Evolutionary conservation across 2,888 invertebrate species (phyloP), one percentile per base, ranked within the genome.

Genomic region (Drosophila quinaria): DNA sequence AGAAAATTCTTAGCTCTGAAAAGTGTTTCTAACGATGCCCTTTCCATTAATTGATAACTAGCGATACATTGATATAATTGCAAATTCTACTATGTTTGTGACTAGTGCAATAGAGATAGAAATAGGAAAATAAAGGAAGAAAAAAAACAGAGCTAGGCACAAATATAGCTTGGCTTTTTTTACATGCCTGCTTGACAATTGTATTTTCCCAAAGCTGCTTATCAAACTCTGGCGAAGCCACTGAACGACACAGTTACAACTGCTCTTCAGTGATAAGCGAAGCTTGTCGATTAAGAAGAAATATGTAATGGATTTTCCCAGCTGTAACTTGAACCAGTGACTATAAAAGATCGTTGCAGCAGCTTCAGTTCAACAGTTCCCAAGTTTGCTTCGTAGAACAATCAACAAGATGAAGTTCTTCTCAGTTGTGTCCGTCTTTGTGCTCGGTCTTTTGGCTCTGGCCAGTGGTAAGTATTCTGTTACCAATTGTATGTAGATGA

Each of bases 331-430:
- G 19, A 11, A 5, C 22, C 3, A 22, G 8, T 22, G 13, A 22
- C 44, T 44, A 44, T 44, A 44, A 13, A 44, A 44, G 44, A 44
- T 22, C 44, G 44, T n/a, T n/a, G 22, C 44, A 13, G 2, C 1
- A 19, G 8, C 35, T 19, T 17, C 33, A 33, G 19, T 19, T 50
- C 13, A 19, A 50, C 29, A 47, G 31, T 15, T 35, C 13, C 11
- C 33, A 13, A 15, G 11, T 11, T 15, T 11, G 4, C 47, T 44
- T 9, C 8, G 19, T 11, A 17, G 8, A 33, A 13, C 6, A 50
- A 35, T 17, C 31, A 35, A 35, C 50, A 50, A 35, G 17, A 50
- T 50, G 50, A 35, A 35, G 13, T 35, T 50, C 50, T 50, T 50
- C 19, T 15, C 50, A 50, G 13, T 35, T 35, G 11, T 35, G 1